Evolutionary conservation across 2,888 invertebrate species (phyloP).

Genomic region (Drosophila birchii): DNA sequence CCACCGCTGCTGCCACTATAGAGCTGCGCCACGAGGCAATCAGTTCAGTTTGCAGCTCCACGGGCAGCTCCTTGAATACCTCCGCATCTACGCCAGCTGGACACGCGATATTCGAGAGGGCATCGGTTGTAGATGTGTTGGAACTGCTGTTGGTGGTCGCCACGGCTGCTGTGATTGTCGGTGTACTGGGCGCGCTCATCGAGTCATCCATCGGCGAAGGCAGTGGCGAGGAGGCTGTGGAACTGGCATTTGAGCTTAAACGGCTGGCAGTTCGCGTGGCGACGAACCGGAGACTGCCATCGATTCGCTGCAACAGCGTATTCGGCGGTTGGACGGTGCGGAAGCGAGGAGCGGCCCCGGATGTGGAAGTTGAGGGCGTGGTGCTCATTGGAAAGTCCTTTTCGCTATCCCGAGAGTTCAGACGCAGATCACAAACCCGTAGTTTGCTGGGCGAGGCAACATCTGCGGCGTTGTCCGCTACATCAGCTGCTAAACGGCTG

Average conservation of each 20-base stretch:
- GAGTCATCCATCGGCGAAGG: conserved; percentile 78
- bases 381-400: conserved; percentile 82
- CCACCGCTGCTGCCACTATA: conserved; percentile 80
- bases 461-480: conserved; percentile 84
- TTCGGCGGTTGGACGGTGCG: conserved; percentile 76
- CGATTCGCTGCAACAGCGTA: conserved; percentile 67
- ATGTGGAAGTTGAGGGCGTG: conserved; percentile 61
- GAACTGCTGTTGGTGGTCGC: conserved; percentile 5
- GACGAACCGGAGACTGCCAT: conserved; percentile 68
- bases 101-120: conserved; percentile 85
- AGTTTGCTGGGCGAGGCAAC: conserved; percentile 90
- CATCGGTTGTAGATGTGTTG: conserved; percentile 18
- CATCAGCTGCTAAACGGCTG: conserved; percentile 82
- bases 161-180: conserved; percentile 37
- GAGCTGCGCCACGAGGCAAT: conserved; percentile 87
- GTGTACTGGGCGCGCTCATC: conserved; percentile 61
- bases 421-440: conserved; percentile 88
- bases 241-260: conserved; percentile 68
- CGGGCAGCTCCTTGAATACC: conserved; percentile 89
- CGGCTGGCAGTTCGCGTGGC: conserved; percentile 65
- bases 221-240: conserved; percentile 73
- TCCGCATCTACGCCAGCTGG: conserved; percentile 89
- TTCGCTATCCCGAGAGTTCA: conserved; percentile 88
- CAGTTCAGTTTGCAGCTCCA: conserved; percentile 90
- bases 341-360: conserved; percentile 52